Percentiles rank a stretch among this genome's conserved stretches.
These are phyloP conservation scores for Pogona vitticeps DNA, from an alignment of 2,113 vertebrate species.

Conservation along the genomic window DNA sequence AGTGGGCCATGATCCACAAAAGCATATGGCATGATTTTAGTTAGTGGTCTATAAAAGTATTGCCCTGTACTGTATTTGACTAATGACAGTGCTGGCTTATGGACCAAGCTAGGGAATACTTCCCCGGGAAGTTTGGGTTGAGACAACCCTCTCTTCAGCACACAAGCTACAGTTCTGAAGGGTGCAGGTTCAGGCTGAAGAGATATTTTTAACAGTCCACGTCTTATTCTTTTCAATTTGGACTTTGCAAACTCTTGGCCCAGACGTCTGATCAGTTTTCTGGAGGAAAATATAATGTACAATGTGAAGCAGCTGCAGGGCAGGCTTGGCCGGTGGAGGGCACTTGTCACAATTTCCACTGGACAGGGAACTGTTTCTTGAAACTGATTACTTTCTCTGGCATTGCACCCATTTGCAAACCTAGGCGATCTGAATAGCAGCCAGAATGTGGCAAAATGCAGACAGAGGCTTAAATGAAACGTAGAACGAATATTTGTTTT, in stretches of 20 bases:
- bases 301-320: neutral
- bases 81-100: no score
- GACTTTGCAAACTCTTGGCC: neutral
- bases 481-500: neutral
- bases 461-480: neutral
- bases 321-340: neutral
- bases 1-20: no score
- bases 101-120: no score
- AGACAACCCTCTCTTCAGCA: no score
- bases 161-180: no score
- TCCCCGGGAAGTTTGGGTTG: no score
- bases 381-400: conserved; percentile 2
- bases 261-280: neutral
- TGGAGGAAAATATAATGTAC: conserved; percentile 23
- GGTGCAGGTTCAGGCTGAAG: neutral
- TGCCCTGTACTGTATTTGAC: no score
- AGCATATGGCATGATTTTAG: no score
- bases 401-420: neutral
- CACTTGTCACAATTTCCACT: conserved; percentile 15
- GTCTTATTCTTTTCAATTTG: neutral
- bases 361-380: neutral
- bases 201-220: neutral
- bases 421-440: neutral
- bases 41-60: no score
- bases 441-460: neutral